Percentiles rank a stretch among this genome's conserved stretches.
Evolutionary conservation across 2,888 invertebrate genomes (phyloP).

Genomic region (Arrhopalites spinosus): DNA sequence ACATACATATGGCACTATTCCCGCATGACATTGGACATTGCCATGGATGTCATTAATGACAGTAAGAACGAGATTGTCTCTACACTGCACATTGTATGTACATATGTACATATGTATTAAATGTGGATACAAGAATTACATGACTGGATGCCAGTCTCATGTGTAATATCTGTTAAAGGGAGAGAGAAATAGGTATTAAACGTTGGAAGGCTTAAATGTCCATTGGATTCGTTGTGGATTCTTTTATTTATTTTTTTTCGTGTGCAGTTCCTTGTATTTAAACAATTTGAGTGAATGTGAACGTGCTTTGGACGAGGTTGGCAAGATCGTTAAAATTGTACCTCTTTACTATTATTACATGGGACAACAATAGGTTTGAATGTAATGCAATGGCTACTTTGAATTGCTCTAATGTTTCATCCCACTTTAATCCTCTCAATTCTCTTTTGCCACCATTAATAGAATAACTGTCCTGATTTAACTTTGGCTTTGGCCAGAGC

Average conservation of each 20-base stretch:
- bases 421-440: slow-evolving; percentile 36
- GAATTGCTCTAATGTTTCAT: slow-evolving; percentile 40
- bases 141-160: too few relatives aligned
- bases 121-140: too few relatives aligned
- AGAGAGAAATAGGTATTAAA: not conserved
- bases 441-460: slow-evolving; percentile 43
- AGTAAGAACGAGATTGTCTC: too few relatives aligned
- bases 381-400: slow-evolving; percentile 26
- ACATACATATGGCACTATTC: too few relatives aligned
- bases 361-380: too few relatives aligned
- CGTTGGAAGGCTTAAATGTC: not conserved
- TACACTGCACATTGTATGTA: not conserved
- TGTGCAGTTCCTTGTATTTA: not conserved
- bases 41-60: too few relatives aligned
- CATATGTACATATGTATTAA: too few relatives aligned
- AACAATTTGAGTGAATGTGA: slow-evolving; percentile 18
- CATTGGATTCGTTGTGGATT: not conserved
- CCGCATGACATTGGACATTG: not conserved
- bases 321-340: slow-evolving; percentile 40
- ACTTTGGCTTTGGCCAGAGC: slow-evolving; percentile 9
- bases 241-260: not conserved
- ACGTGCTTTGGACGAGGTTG: slow-evolving; percentile 43
- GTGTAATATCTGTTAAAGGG: too few relatives aligned
- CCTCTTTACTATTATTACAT: slow-evolving; percentile 17
- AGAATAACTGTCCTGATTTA: slow-evolving; percentile 29